Evolutionary conservation across 2,888 invertebrate genomes (phyloP).

Genomic region (Hecatera dysodea): DNA sequence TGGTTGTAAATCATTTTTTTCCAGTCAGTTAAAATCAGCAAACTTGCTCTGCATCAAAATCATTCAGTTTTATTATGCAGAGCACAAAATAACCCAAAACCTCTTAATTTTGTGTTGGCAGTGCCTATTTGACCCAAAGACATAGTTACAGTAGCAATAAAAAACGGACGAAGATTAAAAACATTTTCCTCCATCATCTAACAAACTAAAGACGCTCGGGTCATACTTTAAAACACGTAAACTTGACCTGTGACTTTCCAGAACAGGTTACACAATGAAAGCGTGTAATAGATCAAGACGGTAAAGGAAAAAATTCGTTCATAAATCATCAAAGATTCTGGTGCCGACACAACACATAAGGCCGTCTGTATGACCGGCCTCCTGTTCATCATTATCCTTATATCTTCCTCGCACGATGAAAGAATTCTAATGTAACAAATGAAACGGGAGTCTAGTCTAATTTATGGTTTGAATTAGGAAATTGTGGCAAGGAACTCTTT

Average conservation of each 20-base stretch:
- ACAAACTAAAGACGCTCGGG: slow-evolving; percentile 11
- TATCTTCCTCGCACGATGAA: slow-evolving; percentile 75
- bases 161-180: slow-evolving; percentile 20
- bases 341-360: slow-evolving; percentile 66
- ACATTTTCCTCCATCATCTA: slow-evolving; percentile 55
- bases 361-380: slow-evolving; percentile 70
- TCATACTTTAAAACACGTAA: slow-evolving; percentile 20
- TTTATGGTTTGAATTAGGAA: slow-evolving; percentile 62
- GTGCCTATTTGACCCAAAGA: slow-evolving; percentile 25
- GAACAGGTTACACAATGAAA: slow-evolving; percentile 49
- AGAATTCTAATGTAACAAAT: slow-evolving; percentile 61
- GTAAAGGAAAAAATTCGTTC: slow-evolving; percentile 71
- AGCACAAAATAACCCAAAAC: neutral
- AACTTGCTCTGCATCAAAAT: too few species aligned
- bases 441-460: slow-evolving; percentile 44
- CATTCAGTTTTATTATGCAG: too few species aligned
- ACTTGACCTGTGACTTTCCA: slow-evolving; percentile 62
- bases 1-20: too few species aligned
- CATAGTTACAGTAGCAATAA: slow-evolving; percentile 28
- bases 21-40: too few species aligned
- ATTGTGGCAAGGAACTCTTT: slow-evolving; percentile 50
- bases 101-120: neutral
- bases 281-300: slow-evolving; percentile 51
- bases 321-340: slow-evolving; percentile 79
- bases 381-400: slow-evolving; percentile 78